Base-by-base conservation (phyloP, 2,797 vertebrate species). In the Centroberyx gerrardi region DNA sequence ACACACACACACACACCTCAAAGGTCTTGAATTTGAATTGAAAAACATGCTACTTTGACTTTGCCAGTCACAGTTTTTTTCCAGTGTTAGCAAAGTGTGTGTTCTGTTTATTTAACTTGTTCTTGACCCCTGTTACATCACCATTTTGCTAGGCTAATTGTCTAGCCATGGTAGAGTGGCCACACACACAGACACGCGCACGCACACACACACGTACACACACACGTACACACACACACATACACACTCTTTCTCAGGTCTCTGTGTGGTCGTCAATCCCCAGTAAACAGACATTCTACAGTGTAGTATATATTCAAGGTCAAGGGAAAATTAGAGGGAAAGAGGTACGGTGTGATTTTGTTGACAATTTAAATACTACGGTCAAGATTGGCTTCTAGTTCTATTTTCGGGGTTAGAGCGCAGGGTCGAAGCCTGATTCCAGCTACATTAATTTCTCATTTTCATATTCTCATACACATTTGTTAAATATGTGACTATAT, bases 61-160 rank as follows among this genome's bases (percentile, higher is more conserved):
- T 78, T 81, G 67, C 87, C 78, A 63, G 72, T 79, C 86, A 51
- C 49, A 54, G 49, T 53, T 68, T 62, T 66, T 40, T 74, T 62
- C 27, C 69, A 81, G 83, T 81, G 79, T 90, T 85, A 85, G 82
- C 81, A 28, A 83, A 88, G 82, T 89, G 89, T 89, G 86, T 77
- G 84, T 88, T 91, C 79, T 94, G 94, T 94, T 94, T 93, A 90
- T 90, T 85, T 94, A 92, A 95, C 92, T 90, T 90, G 76, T 72
- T 87, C 74, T 80, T 88, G 87, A 92, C 91, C 91, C 69, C 46
- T 83, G 90, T 94, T 94, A 92, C 93, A 83, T 95, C 94, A 93
- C 83, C 87, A 72, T 89, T 83, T 85, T 70, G 78, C 85, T 68
- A 69, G 86, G 84, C 66, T 93, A 92, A 93, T 90, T 93, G 89